These are phyloP conservation scores for Genyomyrus donnyi DNA, from an alignment of 2,113 vertebrate genomes.

Conservation along the genomic window DNA sequence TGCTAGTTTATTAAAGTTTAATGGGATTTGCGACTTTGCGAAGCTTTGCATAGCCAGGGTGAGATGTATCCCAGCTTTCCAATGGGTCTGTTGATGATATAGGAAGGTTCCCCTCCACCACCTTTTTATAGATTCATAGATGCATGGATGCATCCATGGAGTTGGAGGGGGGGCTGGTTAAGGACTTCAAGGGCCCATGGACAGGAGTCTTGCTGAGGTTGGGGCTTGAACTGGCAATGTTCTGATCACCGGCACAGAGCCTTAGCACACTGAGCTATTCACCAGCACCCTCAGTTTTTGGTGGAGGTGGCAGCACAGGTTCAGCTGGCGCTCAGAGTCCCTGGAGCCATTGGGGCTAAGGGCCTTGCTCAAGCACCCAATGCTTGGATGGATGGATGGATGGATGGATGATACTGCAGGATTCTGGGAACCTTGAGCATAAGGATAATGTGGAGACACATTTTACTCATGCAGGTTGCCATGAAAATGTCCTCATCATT, in stretches of 20 bases:
- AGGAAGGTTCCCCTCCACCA: background rate
- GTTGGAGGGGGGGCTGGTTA: background rate
- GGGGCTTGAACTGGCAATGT: background rate
- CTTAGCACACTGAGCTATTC: background rate
- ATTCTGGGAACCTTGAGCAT: background rate
- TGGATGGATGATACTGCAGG: background rate
- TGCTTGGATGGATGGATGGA: background rate
- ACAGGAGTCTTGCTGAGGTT: background rate
- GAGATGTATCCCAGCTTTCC: background rate
- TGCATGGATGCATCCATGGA: background rate
- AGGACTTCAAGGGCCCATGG: background rate
- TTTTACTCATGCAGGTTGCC: background rate
- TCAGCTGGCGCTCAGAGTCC: background rate
- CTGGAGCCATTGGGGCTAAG: background rate
- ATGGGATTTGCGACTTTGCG: background rate
- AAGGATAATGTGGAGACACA: background rate
- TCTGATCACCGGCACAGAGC: background rate
- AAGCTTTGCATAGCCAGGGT: background rate
- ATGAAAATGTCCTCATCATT: background rate
- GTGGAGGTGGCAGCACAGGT: background rate
- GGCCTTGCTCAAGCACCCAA: background rate
- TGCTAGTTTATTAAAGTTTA: constrained; percentile 22
- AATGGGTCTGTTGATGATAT: constrained; percentile 26
- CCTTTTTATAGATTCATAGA: background rate
- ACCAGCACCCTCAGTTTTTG: too few relatives aligned